Evolutionary conservation across 2,888 invertebrate genomes (phyloP).

Genomic region (Notodonta dromedarius): DNA sequence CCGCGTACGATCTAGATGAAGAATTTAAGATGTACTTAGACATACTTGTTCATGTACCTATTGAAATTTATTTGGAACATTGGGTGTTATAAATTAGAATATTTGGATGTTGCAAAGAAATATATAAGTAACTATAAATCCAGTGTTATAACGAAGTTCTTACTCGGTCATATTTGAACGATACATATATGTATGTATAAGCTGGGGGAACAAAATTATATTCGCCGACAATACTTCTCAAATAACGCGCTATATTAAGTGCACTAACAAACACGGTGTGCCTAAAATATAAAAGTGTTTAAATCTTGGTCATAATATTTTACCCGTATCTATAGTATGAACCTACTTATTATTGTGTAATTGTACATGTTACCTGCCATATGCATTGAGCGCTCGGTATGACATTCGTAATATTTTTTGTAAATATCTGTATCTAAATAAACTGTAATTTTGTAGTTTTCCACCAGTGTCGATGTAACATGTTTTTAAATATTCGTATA

Average conservation of each 20-base stretch:
- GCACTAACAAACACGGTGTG: conserved; percentile 41
- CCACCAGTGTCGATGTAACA: conserved; percentile 74
- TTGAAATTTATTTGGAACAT: not conserved
- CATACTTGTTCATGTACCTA: not conserved
- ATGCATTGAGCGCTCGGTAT: conserved; percentile 42
- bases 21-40: not conserved
- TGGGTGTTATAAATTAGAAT: too few relatives aligned
- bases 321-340: conserved; percentile 17
- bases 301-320: conserved; percentile 26
- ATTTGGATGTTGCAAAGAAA: too few relatives aligned
- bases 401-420: conserved; percentile 45
- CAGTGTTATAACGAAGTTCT: too few relatives aligned
- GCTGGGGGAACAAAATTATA: not conserved
- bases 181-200: not conserved
- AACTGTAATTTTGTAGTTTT: conserved; percentile 73
- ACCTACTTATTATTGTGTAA: conserved; percentile 8
- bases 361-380: conserved; percentile 45
- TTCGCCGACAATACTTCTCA: conserved; percentile 6
- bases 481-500: conserved; percentile 71
- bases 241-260: conserved; percentile 32
- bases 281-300: conserved; percentile 36
- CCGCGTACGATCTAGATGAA: not conserved
- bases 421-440: conserved; percentile 67
- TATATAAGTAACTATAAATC: too few relatives aligned
- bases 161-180: too few relatives aligned